Evolutionary conservation across 2,113 vertebrate genomes (phyloP).

Genomic region (Dasypus novemcinctus): DNA sequence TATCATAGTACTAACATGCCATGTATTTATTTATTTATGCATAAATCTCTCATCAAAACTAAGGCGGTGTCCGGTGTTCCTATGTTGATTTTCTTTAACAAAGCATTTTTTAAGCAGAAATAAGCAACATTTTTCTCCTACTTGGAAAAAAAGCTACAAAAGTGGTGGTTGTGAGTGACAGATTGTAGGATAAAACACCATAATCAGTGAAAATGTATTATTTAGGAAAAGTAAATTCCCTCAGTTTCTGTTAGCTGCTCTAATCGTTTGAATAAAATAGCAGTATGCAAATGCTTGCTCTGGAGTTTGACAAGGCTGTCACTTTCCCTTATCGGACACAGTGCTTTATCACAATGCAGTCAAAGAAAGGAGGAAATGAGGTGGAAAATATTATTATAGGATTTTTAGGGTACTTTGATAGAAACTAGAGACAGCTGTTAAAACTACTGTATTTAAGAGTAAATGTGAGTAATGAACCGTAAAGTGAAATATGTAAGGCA

Average conservation of each 20-base stretch:
- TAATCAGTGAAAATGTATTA: conserved; percentile 67
- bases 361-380: conserved; percentile 68
- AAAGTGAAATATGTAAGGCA: conserved; percentile 54
- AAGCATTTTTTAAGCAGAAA: background rate
- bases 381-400: conserved; percentile 69
- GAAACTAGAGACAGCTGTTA: conserved; percentile 67
- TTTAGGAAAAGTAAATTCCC: conserved; percentile 67
- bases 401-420: conserved; percentile 68
- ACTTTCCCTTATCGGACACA: conserved; percentile 64
- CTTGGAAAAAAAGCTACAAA: conserved; percentile 14
- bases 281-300: conserved; percentile 41
- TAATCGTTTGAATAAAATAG: conserved; percentile 56
- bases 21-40: no score
- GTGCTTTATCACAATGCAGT: conserved; percentile 55
- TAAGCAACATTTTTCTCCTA: background rate
- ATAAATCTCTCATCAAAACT: background rate
- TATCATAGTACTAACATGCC: background rate
- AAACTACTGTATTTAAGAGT: conserved; percentile 64
- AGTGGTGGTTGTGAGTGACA: conserved; percentile 63
- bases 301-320: conserved; percentile 54
- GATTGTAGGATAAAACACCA: conserved; percentile 55
- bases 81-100: conserved; percentile 20
- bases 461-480: conserved; percentile 65
- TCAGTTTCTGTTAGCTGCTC: conserved; percentile 45
- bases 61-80: background rate